Percentiles rank a stretch among this genome's conserved stretches.
Evolutionary conservation across 2,113 vertebrate genomes (phyloP).

Genomic region (Solenodon paradoxus): DNA sequence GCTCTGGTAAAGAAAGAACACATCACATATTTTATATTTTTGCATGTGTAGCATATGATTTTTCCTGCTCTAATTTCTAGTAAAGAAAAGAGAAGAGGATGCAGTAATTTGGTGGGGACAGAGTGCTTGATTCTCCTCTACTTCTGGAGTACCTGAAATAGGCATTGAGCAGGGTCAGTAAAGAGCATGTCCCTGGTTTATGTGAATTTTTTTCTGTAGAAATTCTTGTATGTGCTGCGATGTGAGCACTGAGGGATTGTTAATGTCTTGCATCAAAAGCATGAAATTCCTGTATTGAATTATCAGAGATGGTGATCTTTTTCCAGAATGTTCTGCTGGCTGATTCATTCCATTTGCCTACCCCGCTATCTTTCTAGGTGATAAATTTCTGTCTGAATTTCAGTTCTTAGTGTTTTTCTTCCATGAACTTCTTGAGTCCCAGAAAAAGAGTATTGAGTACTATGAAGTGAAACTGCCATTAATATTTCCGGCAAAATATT

Average conservation of each 20-base stretch:
- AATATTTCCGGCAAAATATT: constrained; percentile 49
- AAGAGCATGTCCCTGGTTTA: neutral
- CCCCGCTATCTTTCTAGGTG: constrained; percentile 22
- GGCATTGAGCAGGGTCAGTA: neutral
- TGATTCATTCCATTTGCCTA: neutral
- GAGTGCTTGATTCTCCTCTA: neutral
- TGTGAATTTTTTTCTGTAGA: neutral
- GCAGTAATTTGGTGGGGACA: neutral
- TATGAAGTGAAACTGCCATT: neutral
- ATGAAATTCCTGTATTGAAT: neutral
- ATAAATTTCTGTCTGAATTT: constrained; percentile 14
- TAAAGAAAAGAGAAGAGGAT: neutral
- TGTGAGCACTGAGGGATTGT: neutral
- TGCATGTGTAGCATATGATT: neutral
- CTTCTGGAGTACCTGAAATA: neutral
- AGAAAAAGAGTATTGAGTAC: neutral
- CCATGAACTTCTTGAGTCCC: neutral
- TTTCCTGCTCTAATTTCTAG: neutral
- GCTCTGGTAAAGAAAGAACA: neutral
- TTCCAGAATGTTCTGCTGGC: neutral
- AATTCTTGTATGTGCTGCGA: neutral
- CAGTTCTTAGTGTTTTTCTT: neutral
- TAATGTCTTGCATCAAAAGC: neutral
- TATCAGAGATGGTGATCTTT: constrained; percentile 11
- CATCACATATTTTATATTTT: neutral